phyloP scores from a whole-genome alignment of 2,888 invertebrate genomes.

The Nomada goodeniana region DNA sequence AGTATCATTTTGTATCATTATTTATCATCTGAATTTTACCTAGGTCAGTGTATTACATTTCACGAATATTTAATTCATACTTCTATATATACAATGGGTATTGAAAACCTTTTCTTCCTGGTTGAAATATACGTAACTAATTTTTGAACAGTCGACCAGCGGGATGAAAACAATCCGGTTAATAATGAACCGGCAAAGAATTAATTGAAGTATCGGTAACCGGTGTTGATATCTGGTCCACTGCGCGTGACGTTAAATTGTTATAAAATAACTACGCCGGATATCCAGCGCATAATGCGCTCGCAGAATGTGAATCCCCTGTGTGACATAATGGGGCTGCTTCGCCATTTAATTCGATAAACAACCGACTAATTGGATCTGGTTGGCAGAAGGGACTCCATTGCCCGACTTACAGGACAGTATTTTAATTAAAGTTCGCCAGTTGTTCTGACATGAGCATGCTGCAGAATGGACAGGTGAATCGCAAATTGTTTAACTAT shows the following conservation, averaged over 20 bases:
- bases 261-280: conserved; percentile 5
- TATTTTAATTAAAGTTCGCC: conserved; percentile 17
- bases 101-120: too few species aligned
- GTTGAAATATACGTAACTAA: neutral
- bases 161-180: too few species aligned
- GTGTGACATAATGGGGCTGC: conserved; percentile 35
- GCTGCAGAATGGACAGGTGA: too few species aligned
- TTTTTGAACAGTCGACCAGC: too few species aligned
- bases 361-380: conserved; percentile 44
- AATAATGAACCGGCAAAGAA: neutral
- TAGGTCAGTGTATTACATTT: too few species aligned
- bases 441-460: neutral
- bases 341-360: conserved; percentile 41
- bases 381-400: conserved; percentile 18
- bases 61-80: too few species aligned
- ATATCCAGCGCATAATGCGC: conserved; percentile 8
- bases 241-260: conserved; percentile 13
- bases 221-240: too few species aligned
- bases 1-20: neutral
- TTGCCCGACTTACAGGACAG: conserved; percentile 15
- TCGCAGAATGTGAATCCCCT: conserved; percentile 21
- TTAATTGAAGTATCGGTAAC: conserved; percentile 1
- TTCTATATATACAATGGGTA: too few species aligned
- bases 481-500: too few species aligned
- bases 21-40: too few species aligned